Evolutionary conservation across 2,888 invertebrate genomes (phyloP), one percentile per base, ranked within the genome.

Genomic region (Cryptus viduatorius): DNA sequence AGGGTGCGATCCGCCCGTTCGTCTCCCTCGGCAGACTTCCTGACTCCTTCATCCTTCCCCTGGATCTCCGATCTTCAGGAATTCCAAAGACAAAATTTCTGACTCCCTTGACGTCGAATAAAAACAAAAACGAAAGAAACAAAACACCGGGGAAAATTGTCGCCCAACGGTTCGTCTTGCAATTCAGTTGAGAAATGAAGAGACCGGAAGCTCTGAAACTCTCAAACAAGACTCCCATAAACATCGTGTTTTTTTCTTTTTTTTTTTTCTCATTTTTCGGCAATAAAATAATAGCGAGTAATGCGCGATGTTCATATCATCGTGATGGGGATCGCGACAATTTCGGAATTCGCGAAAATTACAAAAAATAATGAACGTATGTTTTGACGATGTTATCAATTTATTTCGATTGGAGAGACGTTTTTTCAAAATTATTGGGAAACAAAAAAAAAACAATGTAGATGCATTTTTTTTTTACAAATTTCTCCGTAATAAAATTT

Each of bases 11-110:
- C 68, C 81, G 68, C 68, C 64, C 82, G 82, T 78, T 80, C 75
- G 79, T 71, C 76, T 65, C 86, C 76, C 83, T 61, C 14, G 59
- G 86, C 86, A 87, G 83, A 84, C 83, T 84, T 84, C 80, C 83
- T 84, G 83, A 77, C 83, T 76, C 68, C 50, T 81, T 81, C 81
- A 69, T 69, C 76, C 81, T 8, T 29, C 14, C 42, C 48, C 50
- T 14, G 12, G 7, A 44, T 42, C n/a, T 29, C 53, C 75, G 82
- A 75, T 85, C 82, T 59, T 61, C 31, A 84, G 78, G 78, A 84
- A 84, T 84, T 81, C 48, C 77, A 69, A 81, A 78, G 68, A 77
- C 77, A 78, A 84, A 81, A 84, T 85, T 85, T 82, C 76, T 79
- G 50, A 37, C 85, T 76, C 85, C 53, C 48, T 42, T 53, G 61